Evolutionary conservation across 2,113 vertebrate genomes (phyloP), one percentile per base, ranked within the genome.

Genomic region (Chunga burmeisteri): DNA sequence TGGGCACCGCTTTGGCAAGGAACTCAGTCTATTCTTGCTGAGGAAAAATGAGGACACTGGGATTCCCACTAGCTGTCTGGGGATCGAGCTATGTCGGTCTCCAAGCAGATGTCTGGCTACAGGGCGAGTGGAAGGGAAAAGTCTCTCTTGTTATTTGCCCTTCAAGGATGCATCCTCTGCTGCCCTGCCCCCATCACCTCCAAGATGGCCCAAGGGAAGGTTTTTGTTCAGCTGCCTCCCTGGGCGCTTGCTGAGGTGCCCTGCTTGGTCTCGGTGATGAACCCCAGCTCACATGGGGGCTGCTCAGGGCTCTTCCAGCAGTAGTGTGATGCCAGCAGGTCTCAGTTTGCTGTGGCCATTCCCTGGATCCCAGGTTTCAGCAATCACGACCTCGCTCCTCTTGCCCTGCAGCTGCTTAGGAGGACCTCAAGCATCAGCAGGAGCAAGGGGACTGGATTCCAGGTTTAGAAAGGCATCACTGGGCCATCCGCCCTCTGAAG

Each of bases 21-120:
- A 93, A 63, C 70, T 56, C 12, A 10, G 50, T 88, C 78, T 93
- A 81, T 93, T 86, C 67, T 86, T 90, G 72, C 13, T 27, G 16
- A 91, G 94, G 92, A 93, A 94, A 93, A 84, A 88, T 9, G 75
- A 94, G 94, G 94, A 91, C 87, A 29, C 80, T 78, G 96, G 88
- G 95, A 95, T 97, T 89, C 86, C 90, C 90, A 50, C 73, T 47
- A 71, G 32, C 94, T 89, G 93, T 79, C 94, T 83, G 67, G 84
- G 81, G 83, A 93, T 18, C 0, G 1, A 78, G 62, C 65, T 74
- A 63, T 4, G 71, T 52, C 13, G 1, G 81, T 55, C 81, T 58
- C 47, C 0, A 0, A 58, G n/a, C 2, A 1, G 75, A 38, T 27
- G 47, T 59, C 68, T 88, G 77, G 70, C 77, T 86, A 29, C 44